These are phyloP conservation scores for Macrobrachium nipponense DNA, from an alignment of 1,140 invertebrate species.

Conservation along the genomic window DNA sequence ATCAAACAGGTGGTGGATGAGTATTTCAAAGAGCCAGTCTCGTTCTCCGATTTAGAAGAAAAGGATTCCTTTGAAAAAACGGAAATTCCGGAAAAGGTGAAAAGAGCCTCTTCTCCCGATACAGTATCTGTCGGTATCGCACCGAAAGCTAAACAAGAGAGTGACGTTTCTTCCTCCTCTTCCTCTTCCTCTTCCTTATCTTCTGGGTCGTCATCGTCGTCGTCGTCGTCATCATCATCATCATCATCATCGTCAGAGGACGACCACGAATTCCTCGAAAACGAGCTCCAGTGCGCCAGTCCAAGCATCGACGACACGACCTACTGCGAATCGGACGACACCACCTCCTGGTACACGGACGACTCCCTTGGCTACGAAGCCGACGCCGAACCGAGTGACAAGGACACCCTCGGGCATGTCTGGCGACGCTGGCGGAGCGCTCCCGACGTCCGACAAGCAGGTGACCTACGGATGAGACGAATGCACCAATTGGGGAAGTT, in stretches of 20 bases:
- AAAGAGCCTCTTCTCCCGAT: not conserved
- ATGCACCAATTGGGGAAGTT: constrained; percentile 8
- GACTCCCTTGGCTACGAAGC: constrained; percentile 52
- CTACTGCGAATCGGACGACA: constrained; percentile 38
- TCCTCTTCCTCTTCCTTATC: not conserved
- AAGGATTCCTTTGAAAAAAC: not conserved
- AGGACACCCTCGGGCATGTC: constrained; percentile 23
- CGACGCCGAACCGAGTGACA: constrained; percentile 54
- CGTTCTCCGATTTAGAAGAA: constrained; percentile 34
- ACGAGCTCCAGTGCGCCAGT: not conserved
- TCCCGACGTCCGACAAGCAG: constrained; percentile 26
- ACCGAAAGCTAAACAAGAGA: not conserved
- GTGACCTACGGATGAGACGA: constrained; percentile 17
- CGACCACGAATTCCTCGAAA: not conserved
- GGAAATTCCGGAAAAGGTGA: not conserved
- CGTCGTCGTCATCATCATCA: not conserved
- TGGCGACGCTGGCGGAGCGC: constrained; percentile 43
- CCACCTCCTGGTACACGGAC: constrained; percentile 32
- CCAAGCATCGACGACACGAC: constrained; percentile 46
- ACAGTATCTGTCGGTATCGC: not conserved
- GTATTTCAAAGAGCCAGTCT: constrained; percentile 55
- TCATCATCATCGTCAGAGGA: not conserved
- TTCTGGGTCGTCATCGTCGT: not conserved
- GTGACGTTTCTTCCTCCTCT: constrained; percentile 11
- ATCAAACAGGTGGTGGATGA: constrained; percentile 60